phyloP scores from a whole-genome alignment of 23 tunicate genomes.

The Ascidia mentula region DNA sequence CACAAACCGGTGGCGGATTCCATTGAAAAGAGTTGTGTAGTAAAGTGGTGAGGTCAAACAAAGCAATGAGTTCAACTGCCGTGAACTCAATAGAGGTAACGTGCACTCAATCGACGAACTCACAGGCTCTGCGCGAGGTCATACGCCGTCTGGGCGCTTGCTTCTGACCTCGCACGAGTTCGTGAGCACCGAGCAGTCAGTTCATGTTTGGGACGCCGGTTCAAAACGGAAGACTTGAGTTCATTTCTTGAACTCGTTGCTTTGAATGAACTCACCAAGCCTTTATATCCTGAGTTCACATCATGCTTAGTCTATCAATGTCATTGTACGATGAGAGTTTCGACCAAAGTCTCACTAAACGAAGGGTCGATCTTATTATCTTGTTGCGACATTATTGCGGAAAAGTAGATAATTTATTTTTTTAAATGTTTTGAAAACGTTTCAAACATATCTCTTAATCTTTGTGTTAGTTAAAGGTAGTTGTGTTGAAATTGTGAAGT shows the following conservation, averaged over 20 bases:
- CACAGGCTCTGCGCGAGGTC: neutral
- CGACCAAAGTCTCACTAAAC: too few species aligned
- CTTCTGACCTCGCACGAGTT: neutral
- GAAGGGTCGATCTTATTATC: too few species aligned
- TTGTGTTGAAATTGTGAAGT: too few species aligned
- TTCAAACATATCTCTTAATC: too few species aligned
- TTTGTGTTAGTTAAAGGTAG: too few species aligned
- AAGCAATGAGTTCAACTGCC: neutral
- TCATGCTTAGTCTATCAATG: too few species aligned
- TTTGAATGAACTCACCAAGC: neutral
- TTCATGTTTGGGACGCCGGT: neutral
- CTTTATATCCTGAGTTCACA: too few species aligned
- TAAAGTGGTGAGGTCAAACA: neutral
- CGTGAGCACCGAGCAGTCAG: neutral
- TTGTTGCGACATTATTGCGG: too few species aligned
- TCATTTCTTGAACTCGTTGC: neutral
- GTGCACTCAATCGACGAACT: neutral
- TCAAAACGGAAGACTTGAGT: neutral
- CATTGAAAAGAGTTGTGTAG: neutral
- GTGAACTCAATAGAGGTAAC: neutral
- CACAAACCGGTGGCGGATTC: too few species aligned
- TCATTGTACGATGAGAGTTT: too few species aligned
- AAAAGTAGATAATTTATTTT: too few species aligned
- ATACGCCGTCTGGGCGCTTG: neutral
- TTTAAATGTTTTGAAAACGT: too few species aligned